Base-by-base conservation (phyloP, 2,113 vertebrate genomes). In the Takifugu bimaculatus region DNA sequence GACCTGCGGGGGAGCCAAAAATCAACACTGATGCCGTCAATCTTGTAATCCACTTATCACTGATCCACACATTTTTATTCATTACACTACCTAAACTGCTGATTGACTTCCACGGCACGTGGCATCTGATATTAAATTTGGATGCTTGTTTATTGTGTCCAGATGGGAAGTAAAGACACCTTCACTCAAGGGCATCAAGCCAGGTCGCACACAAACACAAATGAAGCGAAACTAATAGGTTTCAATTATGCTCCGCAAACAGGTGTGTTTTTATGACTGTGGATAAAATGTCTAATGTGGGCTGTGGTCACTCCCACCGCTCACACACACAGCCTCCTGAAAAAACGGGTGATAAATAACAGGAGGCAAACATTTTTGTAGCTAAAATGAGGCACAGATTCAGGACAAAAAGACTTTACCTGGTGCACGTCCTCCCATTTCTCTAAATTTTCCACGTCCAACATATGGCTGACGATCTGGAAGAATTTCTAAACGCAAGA, bases 341-440 rank as follows among this genome's bases (percentile, higher is more conserved):
- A 39, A 39, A 39, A 39, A 6, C 2, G 35, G 35, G 35, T 39
- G 35, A 39, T 39, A 39, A 10, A 39, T 39, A 39, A 39, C 35
- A 39, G 35, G 35, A 11, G 6, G 35, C 7, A 39, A 39, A 7
- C 35, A 39, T 11, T 39, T 39, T 10, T 39, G 35, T 11, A 39
- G 5, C 1, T 39, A 39, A 39, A 39, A 39, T 10, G 35, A 39
- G 9, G 35, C 35, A 39, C 35, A 55, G 42, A 43, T 12, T n/a
- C n/a, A 57, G 0, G 10, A 57, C 5, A 69, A 12, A 58, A 2
- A 63, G 5, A 55, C 1, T 78, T 86, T 91, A 98, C 97, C 94
- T 99, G 95, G 72, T 97, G 95, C 5, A 94, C 94, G 0, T 99
- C 97, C 68, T 96, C 94, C 97, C 97, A 99, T 83, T 95, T 98